Evolutionary conservation across 1,140 invertebrate genomes (phyloP).

Genomic region (Planococcus citri): DNA sequence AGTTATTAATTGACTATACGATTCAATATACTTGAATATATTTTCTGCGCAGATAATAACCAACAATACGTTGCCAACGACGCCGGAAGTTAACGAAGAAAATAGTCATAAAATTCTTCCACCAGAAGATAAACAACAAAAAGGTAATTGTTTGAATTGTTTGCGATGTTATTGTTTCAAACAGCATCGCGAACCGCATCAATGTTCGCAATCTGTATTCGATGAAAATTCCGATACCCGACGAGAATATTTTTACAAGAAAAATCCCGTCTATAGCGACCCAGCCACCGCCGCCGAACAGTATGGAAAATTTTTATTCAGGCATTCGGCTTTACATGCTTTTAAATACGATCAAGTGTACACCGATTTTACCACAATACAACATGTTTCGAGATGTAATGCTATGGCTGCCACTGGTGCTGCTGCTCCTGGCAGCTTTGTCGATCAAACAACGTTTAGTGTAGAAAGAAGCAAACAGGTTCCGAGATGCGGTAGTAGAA

Average conservation of each 20-base stretch:
- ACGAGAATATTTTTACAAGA: not conserved
- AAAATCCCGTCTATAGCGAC: not conserved
- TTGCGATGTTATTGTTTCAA: not conserved
- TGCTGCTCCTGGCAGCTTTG: too few relatives aligned
- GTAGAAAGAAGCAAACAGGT: not conserved
- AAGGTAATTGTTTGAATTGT: constrained; percentile 13
- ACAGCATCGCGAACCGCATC: too few relatives aligned
- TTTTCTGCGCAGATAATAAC: constrained; percentile 32
- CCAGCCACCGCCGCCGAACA: not conserved
- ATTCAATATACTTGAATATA: too few relatives aligned
- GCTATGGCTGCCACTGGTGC: too few relatives aligned
- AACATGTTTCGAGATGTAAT: not conserved
- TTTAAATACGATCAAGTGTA: not conserved
- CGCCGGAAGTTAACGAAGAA: constrained; percentile 61
- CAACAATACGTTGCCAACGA: constrained; percentile 45
- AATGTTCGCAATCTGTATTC: not conserved
- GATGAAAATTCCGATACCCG: not conserved
- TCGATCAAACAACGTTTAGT: not conserved
- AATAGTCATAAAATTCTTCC: constrained; percentile 14
- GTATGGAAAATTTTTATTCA: not conserved
- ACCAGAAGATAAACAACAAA: constrained; percentile 21
- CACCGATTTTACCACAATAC: not conserved
- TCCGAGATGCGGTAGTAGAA: not conserved
- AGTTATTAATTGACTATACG: too few relatives aligned
- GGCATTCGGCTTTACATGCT: not conserved